Base-by-base conservation (phyloP, 2,113 vertebrate genomes). In the Phoenicopterus ruber region DNA sequence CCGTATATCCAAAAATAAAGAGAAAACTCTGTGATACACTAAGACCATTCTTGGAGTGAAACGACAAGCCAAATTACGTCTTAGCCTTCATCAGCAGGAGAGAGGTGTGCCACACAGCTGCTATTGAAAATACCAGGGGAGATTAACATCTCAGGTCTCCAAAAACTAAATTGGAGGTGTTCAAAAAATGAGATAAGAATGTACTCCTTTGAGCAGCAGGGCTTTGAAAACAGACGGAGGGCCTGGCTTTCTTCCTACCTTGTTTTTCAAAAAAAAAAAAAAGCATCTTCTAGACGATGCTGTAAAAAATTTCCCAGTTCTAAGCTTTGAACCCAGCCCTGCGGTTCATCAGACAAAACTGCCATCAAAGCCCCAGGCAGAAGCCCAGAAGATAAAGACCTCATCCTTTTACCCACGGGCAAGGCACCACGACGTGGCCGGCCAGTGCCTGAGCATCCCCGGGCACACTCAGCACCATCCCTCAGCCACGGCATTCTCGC, bases 361-460 rank as follows among this genome's bases (percentile, higher is more conserved):
- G 34, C 17, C 61, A 66, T 32, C 31, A 74, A 50, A 63, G 63
- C 8, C 38, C 11, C 11, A 72, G 65, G 28, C 15, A 76, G 44
- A 65, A 52, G 31, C 29, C 44, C 21, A 29, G 69, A 70, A 59
- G 44, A 40, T 61, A 47, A 82, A 82, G 10, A 9, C 40, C 20
- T 62, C 36, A 25, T 61, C 14, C 26, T 87, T 82, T 47, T 17
- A 40, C 22, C 18, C 4, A 1, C 2, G 1, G 54, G 21, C 13
- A 42, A 63, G 66, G 57, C 50, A 44, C 26, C 0, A 2, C 1
- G 4, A 25, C 1, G 0, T 11, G 6, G 9, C 58, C 0, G 0
- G 17, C 13, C 1, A 4, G 40, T 49, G 46, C 46, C 84, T 72
- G 61, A 58, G 34, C 44, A 82, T 44, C 47, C 46, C 0, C 1